These are phyloP conservation scores for Trissoscelio sp. DNA, from an alignment of 2,888 invertebrate genomes.

Conservation along the genomic window DNA sequence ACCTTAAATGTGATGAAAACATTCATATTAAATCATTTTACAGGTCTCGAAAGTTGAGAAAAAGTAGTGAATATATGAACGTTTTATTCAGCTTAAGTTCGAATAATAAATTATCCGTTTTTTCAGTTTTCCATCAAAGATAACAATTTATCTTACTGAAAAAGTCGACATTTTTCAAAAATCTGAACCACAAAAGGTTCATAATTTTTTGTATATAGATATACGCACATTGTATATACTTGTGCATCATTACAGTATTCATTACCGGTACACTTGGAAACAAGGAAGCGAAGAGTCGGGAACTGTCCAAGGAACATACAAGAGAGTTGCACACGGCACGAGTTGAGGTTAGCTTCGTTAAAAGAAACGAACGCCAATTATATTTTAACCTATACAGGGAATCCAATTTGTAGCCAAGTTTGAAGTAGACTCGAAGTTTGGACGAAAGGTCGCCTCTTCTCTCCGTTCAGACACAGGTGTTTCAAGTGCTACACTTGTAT, in stretches of 20 bases:
- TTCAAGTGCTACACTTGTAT: slow-evolving; percentile 68
- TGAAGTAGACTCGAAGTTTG: slow-evolving; percentile 81
- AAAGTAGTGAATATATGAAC: no score
- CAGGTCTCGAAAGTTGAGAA: no score
- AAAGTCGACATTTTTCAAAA: no score
- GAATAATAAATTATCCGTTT: no score
- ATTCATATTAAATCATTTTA: no score
- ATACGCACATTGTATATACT: not conserved
- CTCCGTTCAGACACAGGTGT: slow-evolving; percentile 71
- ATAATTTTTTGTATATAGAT: slow-evolving; percentile 1
- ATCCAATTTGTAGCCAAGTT: slow-evolving; percentile 81
- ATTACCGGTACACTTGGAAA: slow-evolving; percentile 42
- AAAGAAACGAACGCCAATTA: slow-evolving; percentile 81
- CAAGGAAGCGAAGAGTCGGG: slow-evolving; percentile 21
- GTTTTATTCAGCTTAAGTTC: no score
- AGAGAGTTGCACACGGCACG: slow-evolving; percentile 20
- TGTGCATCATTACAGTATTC: slow-evolving; percentile 45
- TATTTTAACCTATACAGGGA: slow-evolving; percentile 76
- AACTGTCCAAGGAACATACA: slow-evolving; percentile 27
- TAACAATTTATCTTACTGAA: no score
- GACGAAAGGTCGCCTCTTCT: slow-evolving; percentile 77
- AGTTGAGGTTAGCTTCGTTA: slow-evolving; percentile 73
- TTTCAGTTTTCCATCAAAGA: no score
- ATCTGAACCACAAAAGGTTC: not conserved
- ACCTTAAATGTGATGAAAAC: no score